A percentile compares a stretch with the other conserved stretches of the same genome.
Conservation (phyloP, 2,113 vertebrate species). For the Dinomys branickii region DNA sequence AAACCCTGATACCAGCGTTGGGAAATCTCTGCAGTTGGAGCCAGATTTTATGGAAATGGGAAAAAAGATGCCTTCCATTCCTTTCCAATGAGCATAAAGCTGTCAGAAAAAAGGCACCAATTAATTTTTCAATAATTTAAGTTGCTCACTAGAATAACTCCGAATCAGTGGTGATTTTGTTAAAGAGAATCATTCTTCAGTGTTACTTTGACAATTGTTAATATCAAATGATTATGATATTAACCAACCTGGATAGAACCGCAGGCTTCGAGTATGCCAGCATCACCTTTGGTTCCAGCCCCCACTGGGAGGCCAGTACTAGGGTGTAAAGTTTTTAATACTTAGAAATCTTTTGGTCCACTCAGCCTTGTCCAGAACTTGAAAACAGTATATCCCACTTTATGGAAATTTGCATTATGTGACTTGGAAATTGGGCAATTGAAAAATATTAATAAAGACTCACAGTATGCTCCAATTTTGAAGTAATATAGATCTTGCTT, state of each 20-base stretch:
- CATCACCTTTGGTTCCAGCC: not conserved
- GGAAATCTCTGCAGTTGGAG: not conserved
- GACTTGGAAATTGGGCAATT: not conserved
- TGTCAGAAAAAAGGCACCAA: not conserved
- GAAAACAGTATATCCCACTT: rapidly evolving
- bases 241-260: no score
- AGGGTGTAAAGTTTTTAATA: not conserved
- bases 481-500: constrained; percentile 57
- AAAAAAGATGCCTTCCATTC: not conserved
- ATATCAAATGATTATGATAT: not conserved
- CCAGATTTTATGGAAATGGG: not conserved
- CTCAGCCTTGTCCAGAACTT: not conserved
- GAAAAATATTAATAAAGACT: constrained; percentile 57
- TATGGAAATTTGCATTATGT: constrained; percentile 32
- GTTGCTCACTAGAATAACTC: not conserved
- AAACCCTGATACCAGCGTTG: no score
- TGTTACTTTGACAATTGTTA: not conserved
- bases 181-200: not conserved
- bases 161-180: not conserved
- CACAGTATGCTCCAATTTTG: constrained; percentile 8
- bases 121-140: constrained; percentile 44
- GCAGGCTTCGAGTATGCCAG: no score
- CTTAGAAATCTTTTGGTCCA: not conserved
- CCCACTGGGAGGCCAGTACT: not conserved
- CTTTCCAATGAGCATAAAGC: not conserved